Base-by-base conservation (phyloP, 35 echinoderm and acorn worm genomes). In the Patiria miniata region DNA sequence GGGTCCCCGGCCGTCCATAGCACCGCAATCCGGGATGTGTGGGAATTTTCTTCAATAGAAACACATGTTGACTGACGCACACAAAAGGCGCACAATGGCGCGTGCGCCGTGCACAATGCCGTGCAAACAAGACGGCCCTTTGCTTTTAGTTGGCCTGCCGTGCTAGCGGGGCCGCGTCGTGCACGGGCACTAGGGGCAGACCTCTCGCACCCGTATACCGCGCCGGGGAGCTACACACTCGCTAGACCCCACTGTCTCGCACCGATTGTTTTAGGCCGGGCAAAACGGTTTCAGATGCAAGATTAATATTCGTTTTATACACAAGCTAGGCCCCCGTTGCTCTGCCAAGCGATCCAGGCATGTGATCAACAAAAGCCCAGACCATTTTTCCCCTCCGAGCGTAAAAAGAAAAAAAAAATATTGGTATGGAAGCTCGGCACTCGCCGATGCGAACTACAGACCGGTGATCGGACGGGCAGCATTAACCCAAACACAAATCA, bases 31-130 rank as follows among this genome's bases (percentile, higher is more conserved):
- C 65, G 26, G 65, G 26, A 73, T 73, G 65, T 73, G 65, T 73
- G 65, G 65, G 65, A 73, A 73, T 73, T 73, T 73, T 73, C 34
- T 23, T 73, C 65, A 73, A 73, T 73, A 73, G 65, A 73, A 73
- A 73, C 65, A 73, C 65, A 73, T 73, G 65, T 73, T 73, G 65
- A 73, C 65, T 73, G 65, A 73, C 26, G 65, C 65, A 73, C 65
- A 73, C 65, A 73, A 73, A 73, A 73, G 65, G 65, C 65, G 34
- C 15, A 73, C 65, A 73, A 73, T 73, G 29, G 65, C 65, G 65
- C 65, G 65, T 73, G 65, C 65, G 65, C 34, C 65, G 21, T 1
- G 29, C 65, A 73, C 65, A 73, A 73, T 73, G 34, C 65, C 23
- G 65, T 73, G 65, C 65, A 73, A 32, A 73, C 65, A 73, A 26